Percentiles rank a stretch among this genome's conserved stretches.
Evolutionary conservation across 2,888 invertebrate species (phyloP).

Genomic region (Bruchidius siliquastri): DNA sequence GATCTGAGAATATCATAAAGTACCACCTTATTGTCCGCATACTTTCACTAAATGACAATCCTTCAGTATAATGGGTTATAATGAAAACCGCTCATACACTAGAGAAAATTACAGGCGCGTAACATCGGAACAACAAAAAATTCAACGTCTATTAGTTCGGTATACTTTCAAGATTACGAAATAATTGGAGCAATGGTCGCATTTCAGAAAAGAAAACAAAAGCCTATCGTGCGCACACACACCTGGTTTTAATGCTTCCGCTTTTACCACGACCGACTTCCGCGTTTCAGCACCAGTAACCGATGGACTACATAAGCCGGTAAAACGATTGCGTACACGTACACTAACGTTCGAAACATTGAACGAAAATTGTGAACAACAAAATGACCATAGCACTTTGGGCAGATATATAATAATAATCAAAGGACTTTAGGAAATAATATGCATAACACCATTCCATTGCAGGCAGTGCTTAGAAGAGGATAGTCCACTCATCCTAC

Average conservation of each 20-base stretch:
- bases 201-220: not conserved
- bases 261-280: not conserved
- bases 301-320: not conserved
- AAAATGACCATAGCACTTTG: no score
- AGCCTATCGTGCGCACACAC: not conserved
- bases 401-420: no score
- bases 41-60: no score
- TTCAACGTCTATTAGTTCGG: not conserved
- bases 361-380: not conserved
- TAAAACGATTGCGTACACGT: not conserved
- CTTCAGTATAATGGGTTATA: not conserved
- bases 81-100: not conserved
- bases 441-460: no score
- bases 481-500: no score
- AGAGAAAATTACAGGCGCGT: not conserved
- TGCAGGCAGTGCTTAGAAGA: no score
- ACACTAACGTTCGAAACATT: not conserved
- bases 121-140: not conserved
- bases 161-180: not conserved
- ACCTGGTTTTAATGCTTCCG: not conserved
- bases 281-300: not conserved
- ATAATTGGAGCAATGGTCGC: not conserved
- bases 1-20: no score
- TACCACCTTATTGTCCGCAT: no score
- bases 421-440: no score